Evolutionary conservation across 2,888 invertebrate genomes (phyloP).

Genomic region (Orchesellides sinensis): DNA sequence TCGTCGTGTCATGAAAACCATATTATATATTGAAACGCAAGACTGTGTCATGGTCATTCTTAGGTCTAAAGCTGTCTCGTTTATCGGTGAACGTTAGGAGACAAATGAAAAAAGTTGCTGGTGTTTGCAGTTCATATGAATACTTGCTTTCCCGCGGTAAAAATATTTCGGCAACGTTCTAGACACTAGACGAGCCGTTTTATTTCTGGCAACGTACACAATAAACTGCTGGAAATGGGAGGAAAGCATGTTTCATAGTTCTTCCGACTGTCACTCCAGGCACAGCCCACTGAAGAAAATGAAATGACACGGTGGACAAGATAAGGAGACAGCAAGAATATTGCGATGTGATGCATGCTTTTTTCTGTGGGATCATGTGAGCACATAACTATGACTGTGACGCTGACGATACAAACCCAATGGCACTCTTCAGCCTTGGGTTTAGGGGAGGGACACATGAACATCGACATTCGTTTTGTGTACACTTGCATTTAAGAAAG

Average conservation of each 20-base stretch:
- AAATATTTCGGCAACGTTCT: neutral
- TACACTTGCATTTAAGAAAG: too few species aligned
- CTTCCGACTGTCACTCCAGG: constrained; percentile 63
- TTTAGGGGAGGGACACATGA: too few species aligned
- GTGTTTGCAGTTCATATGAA: constrained; percentile 3
- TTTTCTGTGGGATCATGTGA: constrained; percentile 28
- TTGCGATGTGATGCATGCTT: constrained; percentile 45
- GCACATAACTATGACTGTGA: constrained; percentile 54
- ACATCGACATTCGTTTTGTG: too few species aligned
- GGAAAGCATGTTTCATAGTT: constrained; percentile 59
- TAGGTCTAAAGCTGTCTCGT: too few species aligned
- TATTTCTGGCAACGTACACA: constrained; percentile 24
- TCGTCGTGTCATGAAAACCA: too few species aligned
- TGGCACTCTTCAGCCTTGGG: neutral
- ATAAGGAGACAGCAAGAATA: constrained; percentile 66
- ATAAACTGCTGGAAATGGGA: constrained; percentile 32
- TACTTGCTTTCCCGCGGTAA: too few species aligned
- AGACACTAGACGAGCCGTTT: neutral
- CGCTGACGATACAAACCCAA: neutral
- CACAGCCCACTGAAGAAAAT: constrained; percentile 58
- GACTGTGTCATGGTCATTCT: too few species aligned
- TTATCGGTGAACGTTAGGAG: too few species aligned
- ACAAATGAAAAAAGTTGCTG: constrained; percentile 61
- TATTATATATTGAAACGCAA: too few species aligned
- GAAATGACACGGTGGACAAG: constrained; percentile 65